Conservation (phyloP, 1,140 invertebrate species). For the Drosophila parvula region DNA sequence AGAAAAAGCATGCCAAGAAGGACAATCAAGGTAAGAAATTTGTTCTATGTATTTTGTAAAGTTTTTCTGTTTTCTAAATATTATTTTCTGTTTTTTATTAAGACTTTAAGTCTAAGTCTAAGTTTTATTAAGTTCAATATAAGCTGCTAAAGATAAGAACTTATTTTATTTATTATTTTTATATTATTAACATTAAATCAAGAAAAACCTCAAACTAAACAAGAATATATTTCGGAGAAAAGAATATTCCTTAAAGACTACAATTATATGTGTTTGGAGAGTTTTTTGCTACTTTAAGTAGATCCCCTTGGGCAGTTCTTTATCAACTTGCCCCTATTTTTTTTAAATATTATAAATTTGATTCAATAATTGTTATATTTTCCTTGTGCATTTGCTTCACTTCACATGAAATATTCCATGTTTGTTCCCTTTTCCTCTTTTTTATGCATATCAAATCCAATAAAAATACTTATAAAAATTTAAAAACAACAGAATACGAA, state of each 20-base stretch:
- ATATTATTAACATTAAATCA: too few relatives aligned
- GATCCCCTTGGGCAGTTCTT: neutral
- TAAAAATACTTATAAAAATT: conserved; percentile 45
- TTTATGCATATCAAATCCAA: conserved; percentile 40
- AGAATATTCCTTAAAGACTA: neutral
- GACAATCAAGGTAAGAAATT: too few relatives aligned
- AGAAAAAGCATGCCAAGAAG: too few relatives aligned
- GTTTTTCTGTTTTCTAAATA: too few relatives aligned
- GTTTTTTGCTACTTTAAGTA: neutral
- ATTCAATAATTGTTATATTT: conserved; percentile 28
- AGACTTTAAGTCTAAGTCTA: too few relatives aligned
- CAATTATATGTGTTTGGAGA: neutral
- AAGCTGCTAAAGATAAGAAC: too few relatives aligned
- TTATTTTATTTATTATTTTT: too few relatives aligned
- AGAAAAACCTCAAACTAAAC: neutral
- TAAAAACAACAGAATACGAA: conserved; percentile 19
- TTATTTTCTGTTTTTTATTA: too few relatives aligned
- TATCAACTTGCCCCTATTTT: neutral
- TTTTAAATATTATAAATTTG: neutral
- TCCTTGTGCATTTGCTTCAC: conserved; percentile 27
- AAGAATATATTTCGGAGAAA: too few relatives aligned
- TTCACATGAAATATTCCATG: conserved; percentile 65
- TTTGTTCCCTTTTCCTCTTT: conserved; percentile 34
- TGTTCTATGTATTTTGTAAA: too few relatives aligned
- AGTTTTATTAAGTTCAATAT: too few relatives aligned